Evolutionary conservation across 2,113 vertebrate genomes (phyloP).

Genomic region (Phylloscopus trochiloides): DNA sequence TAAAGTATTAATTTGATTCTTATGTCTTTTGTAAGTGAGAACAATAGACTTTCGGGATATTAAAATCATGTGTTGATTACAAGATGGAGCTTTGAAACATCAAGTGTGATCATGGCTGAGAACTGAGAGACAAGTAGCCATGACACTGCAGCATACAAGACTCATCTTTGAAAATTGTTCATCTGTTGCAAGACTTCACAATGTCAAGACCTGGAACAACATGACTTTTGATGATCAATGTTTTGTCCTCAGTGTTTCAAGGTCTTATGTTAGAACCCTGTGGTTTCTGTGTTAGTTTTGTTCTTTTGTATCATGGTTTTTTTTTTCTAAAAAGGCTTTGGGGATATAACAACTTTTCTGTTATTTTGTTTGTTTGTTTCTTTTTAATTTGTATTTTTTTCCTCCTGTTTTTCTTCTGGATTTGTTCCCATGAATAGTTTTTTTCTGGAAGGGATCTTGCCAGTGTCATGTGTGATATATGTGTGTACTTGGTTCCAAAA

Average conservation of each 20-base stretch:
- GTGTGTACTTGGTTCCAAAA: conserved; percentile 77
- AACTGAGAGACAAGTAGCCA: conserved; percentile 72
- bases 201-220: conserved; percentile 66
- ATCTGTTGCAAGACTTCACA: conserved; percentile 66
- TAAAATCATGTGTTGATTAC: conserved; percentile 79
- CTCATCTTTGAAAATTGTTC: conserved; percentile 72
- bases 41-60: conserved; percentile 91
- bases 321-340: conserved; percentile 70
- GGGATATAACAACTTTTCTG: conserved; percentile 55
- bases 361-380: neutral
- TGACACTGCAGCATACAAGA: conserved; percentile 70
- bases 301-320: conserved; percentile 70
- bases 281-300: conserved; percentile 57
- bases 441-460: conserved; percentile 74
- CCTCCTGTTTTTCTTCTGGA: conserved; percentile 19
- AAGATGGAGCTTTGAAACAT: conserved; percentile 80
- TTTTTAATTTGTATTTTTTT: conserved; percentile 5
- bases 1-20: conserved; percentile 99
- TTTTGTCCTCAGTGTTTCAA: conserved; percentile 78
- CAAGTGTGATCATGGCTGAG: conserved; percentile 70
- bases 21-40: conserved; percentile 97
- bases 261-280: conserved; percentile 72
- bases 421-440: conserved; percentile 61
- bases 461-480: conserved; percentile 76
- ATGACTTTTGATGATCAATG: conserved; percentile 71